Evolutionary conservation across 2,113 vertebrate genomes (phyloP).

Genomic region (Pomatostomus ruficeps): DNA sequence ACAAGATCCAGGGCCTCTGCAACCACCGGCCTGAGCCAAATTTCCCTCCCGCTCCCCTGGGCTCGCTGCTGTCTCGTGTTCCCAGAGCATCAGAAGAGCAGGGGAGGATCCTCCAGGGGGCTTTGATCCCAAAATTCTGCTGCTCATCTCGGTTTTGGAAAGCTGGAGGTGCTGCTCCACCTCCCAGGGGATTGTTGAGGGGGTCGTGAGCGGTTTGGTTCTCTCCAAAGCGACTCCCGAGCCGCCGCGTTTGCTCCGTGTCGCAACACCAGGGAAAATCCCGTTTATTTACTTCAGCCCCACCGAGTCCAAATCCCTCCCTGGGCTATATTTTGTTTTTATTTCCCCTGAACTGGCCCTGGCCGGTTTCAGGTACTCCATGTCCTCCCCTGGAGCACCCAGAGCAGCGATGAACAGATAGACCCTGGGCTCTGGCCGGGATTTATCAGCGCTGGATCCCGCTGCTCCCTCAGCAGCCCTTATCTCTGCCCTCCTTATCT

Average conservation of each 20-base stretch:
- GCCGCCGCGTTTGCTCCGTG: neutral
- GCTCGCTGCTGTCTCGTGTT: neutral
- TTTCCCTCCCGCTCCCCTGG: neutral
- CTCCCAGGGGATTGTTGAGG: neutral
- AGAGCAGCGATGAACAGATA: conserved; percentile 15
- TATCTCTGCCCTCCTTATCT: conserved; percentile 52
- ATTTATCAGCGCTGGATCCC: conserved; percentile 20
- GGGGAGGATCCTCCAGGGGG: neutral
- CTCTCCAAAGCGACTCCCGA: neutral
- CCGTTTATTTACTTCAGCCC: neutral
- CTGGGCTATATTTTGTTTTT: neutral
- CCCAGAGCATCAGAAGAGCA: neutral
- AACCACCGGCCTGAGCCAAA: neutral
- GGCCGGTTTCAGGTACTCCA: neutral
- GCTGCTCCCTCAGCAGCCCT: neutral
- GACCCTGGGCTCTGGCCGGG: neutral
- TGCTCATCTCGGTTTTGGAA: neutral
- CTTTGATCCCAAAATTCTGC: neutral
- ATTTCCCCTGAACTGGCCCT: neutral
- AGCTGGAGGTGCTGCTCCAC: neutral
- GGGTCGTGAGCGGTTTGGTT: neutral
- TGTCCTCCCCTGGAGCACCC: neutral
- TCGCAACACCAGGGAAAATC: neutral
- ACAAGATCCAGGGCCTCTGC: neutral
- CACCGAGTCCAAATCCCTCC: neutral